These are phyloP conservation scores for Albula goreensis DNA, from an alignment of 2,113 vertebrate genomes.

Conservation along the genomic window DNA sequence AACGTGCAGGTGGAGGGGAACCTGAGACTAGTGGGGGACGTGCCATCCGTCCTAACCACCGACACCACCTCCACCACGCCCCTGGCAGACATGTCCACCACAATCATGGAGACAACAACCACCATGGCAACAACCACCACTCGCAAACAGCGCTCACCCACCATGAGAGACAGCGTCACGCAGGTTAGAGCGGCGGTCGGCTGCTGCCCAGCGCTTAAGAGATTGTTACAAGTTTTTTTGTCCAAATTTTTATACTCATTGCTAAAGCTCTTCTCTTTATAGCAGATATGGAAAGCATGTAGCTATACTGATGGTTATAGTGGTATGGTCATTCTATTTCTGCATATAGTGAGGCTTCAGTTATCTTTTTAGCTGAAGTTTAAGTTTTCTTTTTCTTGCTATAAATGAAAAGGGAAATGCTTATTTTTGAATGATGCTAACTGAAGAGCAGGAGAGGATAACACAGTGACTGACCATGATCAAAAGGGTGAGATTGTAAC, in stretches of 20 bases:
- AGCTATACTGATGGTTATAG: background rate
- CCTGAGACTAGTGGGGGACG: slow-evolving; percentile 87
- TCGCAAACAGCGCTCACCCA: slow-evolving; percentile 85
- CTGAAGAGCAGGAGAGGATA: too few species aligned
- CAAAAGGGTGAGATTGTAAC: too few species aligned
- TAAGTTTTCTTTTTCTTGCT: too few species aligned
- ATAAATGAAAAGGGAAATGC: too few species aligned
- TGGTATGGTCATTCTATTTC: too few species aligned
- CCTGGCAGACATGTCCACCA: slow-evolving; percentile 90
- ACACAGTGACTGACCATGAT: too few species aligned
- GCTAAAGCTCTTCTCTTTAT: background rate
- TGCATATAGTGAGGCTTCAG: too few species aligned
- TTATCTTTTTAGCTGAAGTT: too few species aligned
- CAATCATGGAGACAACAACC: slow-evolving; percentile 93
- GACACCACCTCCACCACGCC: slow-evolving; percentile 88
- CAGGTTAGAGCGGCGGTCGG: slow-evolving; percentile 69
- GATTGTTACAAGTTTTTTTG: too few species aligned
- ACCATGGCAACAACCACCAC: slow-evolving; percentile 93
- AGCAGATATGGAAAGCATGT: background rate
- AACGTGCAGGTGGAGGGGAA: slow-evolving; percentile 86
- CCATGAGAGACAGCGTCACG: slow-evolving; percentile 86
- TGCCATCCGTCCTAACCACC: slow-evolving; percentile 84
- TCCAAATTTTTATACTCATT: too few species aligned
- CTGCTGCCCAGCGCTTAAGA: too few species aligned
- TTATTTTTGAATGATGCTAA: too few species aligned